Percentiles rank a stretch among this genome's conserved stretches.
Evolutionary conservation across 2,888 invertebrate genomes (phyloP).

Genomic region (Plusia festucae): DNA sequence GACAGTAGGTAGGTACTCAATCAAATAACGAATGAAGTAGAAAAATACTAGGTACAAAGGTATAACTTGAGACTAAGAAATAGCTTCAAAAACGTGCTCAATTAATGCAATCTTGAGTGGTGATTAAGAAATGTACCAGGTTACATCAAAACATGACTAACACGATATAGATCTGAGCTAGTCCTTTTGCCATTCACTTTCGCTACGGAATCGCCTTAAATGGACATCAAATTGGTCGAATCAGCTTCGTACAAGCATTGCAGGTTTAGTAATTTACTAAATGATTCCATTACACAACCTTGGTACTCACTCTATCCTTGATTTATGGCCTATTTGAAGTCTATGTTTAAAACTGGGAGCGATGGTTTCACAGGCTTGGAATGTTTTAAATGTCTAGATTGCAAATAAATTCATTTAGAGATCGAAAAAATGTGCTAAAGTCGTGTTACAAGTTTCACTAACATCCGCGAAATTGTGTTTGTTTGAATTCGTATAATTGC

Average conservation of each 20-base stretch:
- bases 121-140: conserved; percentile 33
- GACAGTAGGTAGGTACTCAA: no score
- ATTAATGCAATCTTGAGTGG: conserved; percentile 10
- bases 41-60: no score
- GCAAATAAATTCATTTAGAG: conserved; percentile 8
- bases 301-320: conserved; percentile 34
- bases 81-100: background rate
- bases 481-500: conserved; percentile 25
- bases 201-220: conserved; percentile 63
- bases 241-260: conserved; percentile 63
- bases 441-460: conserved; percentile 25
- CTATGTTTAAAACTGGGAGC: background rate
- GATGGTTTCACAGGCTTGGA: background rate
- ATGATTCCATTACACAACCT: conserved; percentile 54
- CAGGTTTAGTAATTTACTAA: conserved; percentile 64
- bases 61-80: background rate
- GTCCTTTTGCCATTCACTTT: conserved; percentile 67
- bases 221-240: conserved; percentile 68
- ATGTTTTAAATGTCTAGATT: background rate
- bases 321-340: conserved; percentile 11
- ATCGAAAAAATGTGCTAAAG: conserved; percentile 14
- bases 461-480: conserved; percentile 29
- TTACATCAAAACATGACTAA: conserved; percentile 55
- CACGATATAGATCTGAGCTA: conserved; percentile 44
- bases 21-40: background rate